A percentile compares a stretch with the other conserved stretches of the same genome.
These are phyloP conservation scores for Mactromeris polynyma DNA, from an alignment of 2,888 invertebrate genomes.

Conservation along the genomic window DNA sequence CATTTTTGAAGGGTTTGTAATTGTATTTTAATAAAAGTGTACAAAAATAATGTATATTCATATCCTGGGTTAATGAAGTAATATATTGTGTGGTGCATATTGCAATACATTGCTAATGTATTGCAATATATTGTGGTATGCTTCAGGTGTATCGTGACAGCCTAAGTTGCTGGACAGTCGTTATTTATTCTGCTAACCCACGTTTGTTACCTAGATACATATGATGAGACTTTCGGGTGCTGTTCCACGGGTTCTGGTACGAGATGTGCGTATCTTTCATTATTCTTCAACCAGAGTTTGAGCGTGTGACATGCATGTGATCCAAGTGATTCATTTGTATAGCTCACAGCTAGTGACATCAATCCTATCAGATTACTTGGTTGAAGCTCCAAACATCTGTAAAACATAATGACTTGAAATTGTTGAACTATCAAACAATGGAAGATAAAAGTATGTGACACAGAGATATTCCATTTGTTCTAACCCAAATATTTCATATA, in stretches of 20 bases:
- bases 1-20: too few species aligned
- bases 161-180: too few species aligned
- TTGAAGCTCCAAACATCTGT: conserved; percentile 92
- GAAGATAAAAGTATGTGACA: not conserved
- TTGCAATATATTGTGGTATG: too few species aligned
- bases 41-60: too few species aligned
- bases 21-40: too few species aligned
- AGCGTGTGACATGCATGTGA: conserved; percentile 95
- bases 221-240: conserved; percentile 81
- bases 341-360: conserved; percentile 96
- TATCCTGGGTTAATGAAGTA: too few species aligned
- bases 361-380: conserved; percentile 94
- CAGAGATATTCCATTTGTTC: too few species aligned
- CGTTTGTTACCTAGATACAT: conserved; percentile 85
- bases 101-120: too few species aligned
- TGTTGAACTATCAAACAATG: not conserved
- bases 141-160: too few species aligned
- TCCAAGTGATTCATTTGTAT: conserved; percentile 98
- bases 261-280: conserved; percentile 94
- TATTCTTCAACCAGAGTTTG: conserved; percentile 89
- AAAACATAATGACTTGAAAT: not conserved
- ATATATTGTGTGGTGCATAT: too few species aligned
- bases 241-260: conserved; percentile 86
- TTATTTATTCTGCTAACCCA: too few species aligned
- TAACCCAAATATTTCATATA: too few species aligned